Evolutionary conservation across 2,113 vertebrate genomes (phyloP).

Genomic region (Cavia porcellus): DNA sequence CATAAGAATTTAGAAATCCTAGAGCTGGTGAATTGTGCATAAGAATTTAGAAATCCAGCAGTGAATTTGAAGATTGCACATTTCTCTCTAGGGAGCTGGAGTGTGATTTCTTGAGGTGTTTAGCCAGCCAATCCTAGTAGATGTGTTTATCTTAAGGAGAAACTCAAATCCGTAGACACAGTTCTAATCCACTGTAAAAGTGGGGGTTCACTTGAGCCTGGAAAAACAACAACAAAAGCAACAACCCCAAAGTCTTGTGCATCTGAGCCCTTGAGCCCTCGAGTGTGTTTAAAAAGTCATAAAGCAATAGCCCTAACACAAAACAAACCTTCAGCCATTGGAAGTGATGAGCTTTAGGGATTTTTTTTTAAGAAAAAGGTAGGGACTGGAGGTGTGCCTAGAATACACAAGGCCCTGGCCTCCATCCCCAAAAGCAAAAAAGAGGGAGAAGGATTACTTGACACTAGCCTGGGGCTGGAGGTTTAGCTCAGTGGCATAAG

Average conservation of each 20-base stretch:
- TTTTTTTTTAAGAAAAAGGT: conserved; percentile 4
- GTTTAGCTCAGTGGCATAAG: too few species aligned
- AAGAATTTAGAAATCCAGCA: too few species aligned
- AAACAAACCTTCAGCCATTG: background rate
- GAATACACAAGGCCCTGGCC: background rate
- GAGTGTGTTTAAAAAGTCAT: background rate
- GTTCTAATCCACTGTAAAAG: background rate
- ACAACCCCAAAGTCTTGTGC: background rate
- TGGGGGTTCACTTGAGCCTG: background rate
- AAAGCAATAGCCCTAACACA: background rate
- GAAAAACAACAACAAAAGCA: background rate
- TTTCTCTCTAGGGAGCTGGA: background rate
- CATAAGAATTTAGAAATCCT: conserved; percentile 29
- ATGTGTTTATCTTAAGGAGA: conserved; percentile 7
- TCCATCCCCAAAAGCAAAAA: background rate
- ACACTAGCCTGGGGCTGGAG: too few species aligned
- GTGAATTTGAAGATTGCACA: background rate
- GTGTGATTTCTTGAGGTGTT: background rate
- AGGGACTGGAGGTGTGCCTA: background rate
- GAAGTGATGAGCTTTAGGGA: background rate
- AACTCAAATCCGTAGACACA: background rate
- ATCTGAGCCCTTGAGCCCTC: background rate
- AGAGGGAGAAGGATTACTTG: background rate
- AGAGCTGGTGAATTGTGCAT: too few species aligned
- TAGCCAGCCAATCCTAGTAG: background rate